Evolutionary conservation across 2,888 invertebrate species (phyloP).

Genomic region (Therioaphis trifolii): DNA sequence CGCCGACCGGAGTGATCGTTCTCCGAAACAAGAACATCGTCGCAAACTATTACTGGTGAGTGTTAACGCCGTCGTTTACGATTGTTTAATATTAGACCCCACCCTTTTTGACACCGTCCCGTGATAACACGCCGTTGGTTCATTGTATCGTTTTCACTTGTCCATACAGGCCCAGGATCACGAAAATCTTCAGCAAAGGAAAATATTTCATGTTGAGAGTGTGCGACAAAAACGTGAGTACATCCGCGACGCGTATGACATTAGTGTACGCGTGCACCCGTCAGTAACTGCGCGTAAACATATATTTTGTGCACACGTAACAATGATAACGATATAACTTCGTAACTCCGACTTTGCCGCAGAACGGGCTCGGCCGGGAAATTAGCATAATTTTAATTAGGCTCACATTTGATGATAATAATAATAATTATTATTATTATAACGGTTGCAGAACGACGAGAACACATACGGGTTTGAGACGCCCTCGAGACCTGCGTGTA

Average conservation of each 20-base stretch:
- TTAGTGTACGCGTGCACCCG: neutral
- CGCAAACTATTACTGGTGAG: constrained; percentile 94
- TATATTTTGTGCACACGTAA: no score
- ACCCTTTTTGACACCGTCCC: neutral
- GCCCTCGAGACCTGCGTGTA: constrained; percentile 89
- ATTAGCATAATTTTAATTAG: constrained; percentile 45
- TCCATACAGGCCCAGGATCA: constrained; percentile 81
- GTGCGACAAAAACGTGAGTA: constrained; percentile 93
- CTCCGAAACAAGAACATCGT: constrained; percentile 95
- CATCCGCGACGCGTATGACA: neutral
- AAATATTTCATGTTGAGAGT: constrained; percentile 96
- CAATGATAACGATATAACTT: no score
- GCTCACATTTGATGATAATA: neutral
- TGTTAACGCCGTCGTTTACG: neutral
- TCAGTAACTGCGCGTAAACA: no score
- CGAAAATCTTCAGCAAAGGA: constrained; percentile 95
- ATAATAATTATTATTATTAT: neutral
- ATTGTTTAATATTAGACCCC: neutral
- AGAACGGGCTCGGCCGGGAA: neutral
- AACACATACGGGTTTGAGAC: constrained; percentile 97
- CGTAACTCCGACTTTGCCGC: no score
- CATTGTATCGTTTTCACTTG: constrained; percentile 34
- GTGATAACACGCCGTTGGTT: neutral
- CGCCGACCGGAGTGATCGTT: constrained; percentile 94
- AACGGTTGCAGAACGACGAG: constrained; percentile 82